Conservation (phyloP, 1,140 invertebrate species). For the Megalonaias nervosa region DNA sequence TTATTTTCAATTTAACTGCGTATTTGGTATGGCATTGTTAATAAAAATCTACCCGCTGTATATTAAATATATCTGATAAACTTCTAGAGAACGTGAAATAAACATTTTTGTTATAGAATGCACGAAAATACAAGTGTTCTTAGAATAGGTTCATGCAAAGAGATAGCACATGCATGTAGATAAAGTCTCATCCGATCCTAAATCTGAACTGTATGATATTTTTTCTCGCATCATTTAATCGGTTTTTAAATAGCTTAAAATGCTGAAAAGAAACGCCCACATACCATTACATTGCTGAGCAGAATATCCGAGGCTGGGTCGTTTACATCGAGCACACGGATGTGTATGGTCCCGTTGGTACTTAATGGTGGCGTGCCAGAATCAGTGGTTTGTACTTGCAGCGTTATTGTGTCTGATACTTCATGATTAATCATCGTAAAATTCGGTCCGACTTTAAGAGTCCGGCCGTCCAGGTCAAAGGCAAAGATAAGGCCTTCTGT, state of each 20-base stretch:
- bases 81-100: too few species aligned
- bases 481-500: constrained; percentile 17
- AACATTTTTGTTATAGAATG: too few species aligned
- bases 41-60: too few species aligned
- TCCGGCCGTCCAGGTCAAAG: constrained; percentile 41
- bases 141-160: too few species aligned
- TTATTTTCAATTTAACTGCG: too few species aligned
- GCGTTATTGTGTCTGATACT: constrained; percentile 31
- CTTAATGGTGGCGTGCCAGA: constrained; percentile 40
- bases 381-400: constrained; percentile 46
- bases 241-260: not conserved
- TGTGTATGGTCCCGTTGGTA: constrained; percentile 29
- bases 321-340: constrained; percentile 47
- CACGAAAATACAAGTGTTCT: too few species aligned
- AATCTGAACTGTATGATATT: too few species aligned
- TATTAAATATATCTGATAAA: too few species aligned
- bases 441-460: constrained; percentile 38
- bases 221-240: too few species aligned
- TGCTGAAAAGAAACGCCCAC: not conserved
- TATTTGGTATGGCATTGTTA: too few species aligned
- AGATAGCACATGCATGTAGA: too few species aligned
- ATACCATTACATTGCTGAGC: constrained; percentile 21
- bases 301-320: constrained; percentile 50
- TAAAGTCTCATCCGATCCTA: too few species aligned
- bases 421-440: constrained; percentile 44